Percentiles rank a stretch among this genome's conserved stretches.
Conservation (phyloP, 2,888 invertebrate species). For the Nemotelus nigrinus region DNA sequence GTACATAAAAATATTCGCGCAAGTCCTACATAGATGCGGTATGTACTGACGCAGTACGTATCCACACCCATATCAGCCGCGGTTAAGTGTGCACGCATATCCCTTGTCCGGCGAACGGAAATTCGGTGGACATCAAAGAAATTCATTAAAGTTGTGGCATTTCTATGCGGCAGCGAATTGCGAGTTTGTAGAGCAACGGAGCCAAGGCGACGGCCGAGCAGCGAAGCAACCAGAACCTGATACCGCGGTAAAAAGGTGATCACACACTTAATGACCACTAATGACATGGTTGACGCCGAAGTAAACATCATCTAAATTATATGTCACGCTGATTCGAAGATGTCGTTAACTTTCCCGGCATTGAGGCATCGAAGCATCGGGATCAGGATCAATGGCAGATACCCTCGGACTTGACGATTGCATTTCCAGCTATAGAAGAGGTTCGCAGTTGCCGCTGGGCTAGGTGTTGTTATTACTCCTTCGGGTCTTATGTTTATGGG, state of each 20-base stretch:
- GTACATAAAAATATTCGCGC: no score
- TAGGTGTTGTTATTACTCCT: no score
- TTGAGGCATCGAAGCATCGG: neutral
- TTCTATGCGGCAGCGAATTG: slow-evolving; percentile 32
- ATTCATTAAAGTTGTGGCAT: slow-evolving; percentile 36
- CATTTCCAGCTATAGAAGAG: no score
- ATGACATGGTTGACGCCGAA: slow-evolving; percentile 55
- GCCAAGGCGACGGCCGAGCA: neutral
- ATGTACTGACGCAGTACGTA: neutral
- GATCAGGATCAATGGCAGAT: slow-evolving; percentile 39
- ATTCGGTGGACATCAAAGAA: slow-evolving; percentile 49
- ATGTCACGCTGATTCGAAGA: slow-evolving; percentile 51
- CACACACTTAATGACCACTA: slow-evolving; percentile 55
- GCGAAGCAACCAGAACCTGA: slow-evolving; percentile 21
- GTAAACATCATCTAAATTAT: slow-evolving; percentile 54
- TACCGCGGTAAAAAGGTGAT: slow-evolving; percentile 48
- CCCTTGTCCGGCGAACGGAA: slow-evolving; percentile 42
- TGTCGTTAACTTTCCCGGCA: slow-evolving; percentile 30
- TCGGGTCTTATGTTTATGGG: no score
- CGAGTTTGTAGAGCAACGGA: slow-evolving; percentile 27
- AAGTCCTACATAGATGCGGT: neutral
- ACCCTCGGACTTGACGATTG: neutral
- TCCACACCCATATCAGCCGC: neutral
- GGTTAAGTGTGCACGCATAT: neutral
- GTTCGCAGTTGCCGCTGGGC: no score